These are phyloP conservation scores for Drosophila lowei DNA, from an alignment of 1,140 invertebrate genomes.

Conservation along the genomic window DNA sequence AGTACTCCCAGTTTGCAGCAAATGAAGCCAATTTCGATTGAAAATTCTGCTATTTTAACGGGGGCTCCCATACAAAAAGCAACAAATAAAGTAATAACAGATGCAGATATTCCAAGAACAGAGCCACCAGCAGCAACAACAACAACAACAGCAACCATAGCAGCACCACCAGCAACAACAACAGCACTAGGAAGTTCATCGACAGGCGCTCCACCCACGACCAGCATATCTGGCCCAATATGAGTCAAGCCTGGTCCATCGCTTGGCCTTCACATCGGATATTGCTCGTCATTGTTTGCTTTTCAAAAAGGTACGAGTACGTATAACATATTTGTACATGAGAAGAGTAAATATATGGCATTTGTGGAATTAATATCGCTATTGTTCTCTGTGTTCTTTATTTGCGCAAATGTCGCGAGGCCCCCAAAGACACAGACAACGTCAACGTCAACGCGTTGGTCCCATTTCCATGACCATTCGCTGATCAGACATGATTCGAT, in stretches of 20 bases:
- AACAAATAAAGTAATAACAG: too few relatives aligned
- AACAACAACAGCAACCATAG: conserved; percentile 1
- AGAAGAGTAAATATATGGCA: conserved; percentile 25
- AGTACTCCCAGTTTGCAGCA: conserved; percentile 16
- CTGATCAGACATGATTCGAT: conserved; percentile 8
- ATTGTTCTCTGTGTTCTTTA: conserved; percentile 10
- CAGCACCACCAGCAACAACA: background rate
- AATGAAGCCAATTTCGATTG: conserved; percentile 39
- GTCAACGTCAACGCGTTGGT: background rate
- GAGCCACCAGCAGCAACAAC: background rate
- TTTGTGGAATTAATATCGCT: background rate
- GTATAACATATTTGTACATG: conserved; percentile 20
- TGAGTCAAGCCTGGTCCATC: too few relatives aligned
- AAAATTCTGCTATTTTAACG: conserved; percentile 1
- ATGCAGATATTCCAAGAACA: too few relatives aligned
- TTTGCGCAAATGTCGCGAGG: conserved; percentile 47
- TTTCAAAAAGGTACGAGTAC: background rate
- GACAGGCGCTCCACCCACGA: conserved; percentile 9
- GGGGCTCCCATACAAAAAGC: background rate
- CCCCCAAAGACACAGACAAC: background rate
- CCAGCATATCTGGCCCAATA: conserved; percentile 2
- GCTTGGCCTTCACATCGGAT: conserved; percentile 17
- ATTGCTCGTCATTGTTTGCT: conserved; percentile 27
- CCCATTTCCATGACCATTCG: background rate
- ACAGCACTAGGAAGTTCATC: background rate